Conservation (phyloP, 2,888 invertebrate genomes). For the Synanthedon tipuliformis region DNA sequence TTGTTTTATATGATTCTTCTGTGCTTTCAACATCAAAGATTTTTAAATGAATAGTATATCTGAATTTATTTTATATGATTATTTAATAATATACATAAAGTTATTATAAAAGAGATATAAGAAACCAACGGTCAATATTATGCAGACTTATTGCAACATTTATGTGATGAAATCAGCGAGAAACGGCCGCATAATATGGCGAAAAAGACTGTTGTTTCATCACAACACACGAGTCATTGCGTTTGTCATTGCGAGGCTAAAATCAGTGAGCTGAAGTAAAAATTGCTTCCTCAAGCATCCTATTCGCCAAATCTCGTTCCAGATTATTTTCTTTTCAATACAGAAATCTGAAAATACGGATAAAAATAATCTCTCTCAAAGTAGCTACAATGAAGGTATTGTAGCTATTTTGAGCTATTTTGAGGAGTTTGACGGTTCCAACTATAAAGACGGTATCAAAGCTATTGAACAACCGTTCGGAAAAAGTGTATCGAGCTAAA, state of each 20-base stretch:
- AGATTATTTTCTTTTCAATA: conserved; percentile 5
- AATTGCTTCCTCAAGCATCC: conserved; percentile 5
- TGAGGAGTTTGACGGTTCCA: background rate
- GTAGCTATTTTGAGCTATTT: background rate
- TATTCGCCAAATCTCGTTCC: background rate
- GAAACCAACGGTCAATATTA: conserved; percentile 1
- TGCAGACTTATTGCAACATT: background rate
- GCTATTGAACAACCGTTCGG: conserved; percentile 1
- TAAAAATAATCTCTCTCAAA: no score
- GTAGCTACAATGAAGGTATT: background rate
- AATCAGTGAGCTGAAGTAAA: conserved; percentile 4
- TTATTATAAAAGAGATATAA: background rate
- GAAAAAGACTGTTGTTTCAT: conserved; percentile 6
- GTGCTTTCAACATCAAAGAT: no score
- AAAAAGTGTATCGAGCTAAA: conserved; percentile 3
- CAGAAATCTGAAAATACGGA: conserved; percentile 2
- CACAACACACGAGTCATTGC: conserved; percentile 8
- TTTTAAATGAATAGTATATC: no score
- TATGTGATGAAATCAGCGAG: background rate
- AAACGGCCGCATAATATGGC: conserved; percentile 6
- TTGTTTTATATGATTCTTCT: no score
- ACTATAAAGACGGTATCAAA: background rate
- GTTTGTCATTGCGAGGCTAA: conserved; percentile 5
- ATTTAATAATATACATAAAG: no score
- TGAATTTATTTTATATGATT: no score